These are phyloP conservation scores for Dynastes maya DNA, from an alignment of 2,888 invertebrate species.

Conservation along the genomic window DNA sequence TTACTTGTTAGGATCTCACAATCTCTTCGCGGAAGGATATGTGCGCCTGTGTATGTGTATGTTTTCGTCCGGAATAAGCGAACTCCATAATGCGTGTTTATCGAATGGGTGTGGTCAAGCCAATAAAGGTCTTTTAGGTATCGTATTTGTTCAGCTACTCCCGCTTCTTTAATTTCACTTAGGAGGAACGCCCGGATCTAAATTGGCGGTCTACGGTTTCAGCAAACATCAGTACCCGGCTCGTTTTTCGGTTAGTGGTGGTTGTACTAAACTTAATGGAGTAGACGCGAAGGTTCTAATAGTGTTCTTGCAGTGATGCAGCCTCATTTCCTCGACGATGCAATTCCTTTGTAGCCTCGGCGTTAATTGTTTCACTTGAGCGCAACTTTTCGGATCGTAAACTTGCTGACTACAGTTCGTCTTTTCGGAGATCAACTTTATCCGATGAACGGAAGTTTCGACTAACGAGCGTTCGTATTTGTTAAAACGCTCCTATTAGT, in stretches of 20 bases:
- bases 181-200: slow-evolving; percentile 9
- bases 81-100: slow-evolving; percentile 34
- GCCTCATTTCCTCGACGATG: not conserved
- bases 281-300: too few species aligned
- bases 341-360: not conserved
- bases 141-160: slow-evolving; percentile 23
- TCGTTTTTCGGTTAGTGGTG: slow-evolving; percentile 1
- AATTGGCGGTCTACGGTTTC: slow-evolving; percentile 31
- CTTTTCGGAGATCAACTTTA: not conserved
- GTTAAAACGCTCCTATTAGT: too few species aligned
- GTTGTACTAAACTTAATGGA: slow-evolving; percentile 1
- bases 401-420: slow-evolving; percentile 4
- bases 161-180: slow-evolving; percentile 38
- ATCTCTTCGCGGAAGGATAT: not conserved
- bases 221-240: slow-evolving; percentile 8
- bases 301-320: too few species aligned
- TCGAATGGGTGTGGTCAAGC: slow-evolving; percentile 20
- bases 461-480: too few species aligned
- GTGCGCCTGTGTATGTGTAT: not conserved
- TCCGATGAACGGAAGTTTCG: not conserved
- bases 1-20: too few species aligned
- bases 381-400: not conserved
- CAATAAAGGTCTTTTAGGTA: slow-evolving; percentile 32
- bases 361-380: slow-evolving; percentile 1
- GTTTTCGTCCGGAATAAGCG: slow-evolving; percentile 10